phyloP scores from a whole-genome alignment of 2,797 vertebrate species.

The Cetoscarus ocellatus region DNA sequence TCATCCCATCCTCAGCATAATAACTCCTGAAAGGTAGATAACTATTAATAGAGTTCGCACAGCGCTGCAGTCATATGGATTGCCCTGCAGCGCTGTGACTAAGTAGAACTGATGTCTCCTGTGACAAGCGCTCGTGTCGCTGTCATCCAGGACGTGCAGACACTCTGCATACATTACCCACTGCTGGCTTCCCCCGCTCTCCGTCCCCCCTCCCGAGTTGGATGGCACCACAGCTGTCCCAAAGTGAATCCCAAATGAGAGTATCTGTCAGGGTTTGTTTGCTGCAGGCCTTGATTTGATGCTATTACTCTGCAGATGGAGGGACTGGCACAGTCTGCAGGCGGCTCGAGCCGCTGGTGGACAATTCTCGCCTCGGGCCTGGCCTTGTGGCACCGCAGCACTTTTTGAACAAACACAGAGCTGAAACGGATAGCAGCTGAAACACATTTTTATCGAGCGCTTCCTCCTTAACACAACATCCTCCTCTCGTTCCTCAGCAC shows the following conservation, averaged over 20 bases:
- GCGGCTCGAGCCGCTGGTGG: slow-evolving; percentile 68
- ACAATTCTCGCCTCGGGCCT: slow-evolving; percentile 69
- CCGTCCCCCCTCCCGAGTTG: slow-evolving; percentile 54
- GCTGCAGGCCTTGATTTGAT: slow-evolving; percentile 79
- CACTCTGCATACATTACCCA: slow-evolving; percentile 82
- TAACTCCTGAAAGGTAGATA: slow-evolving; percentile 85
- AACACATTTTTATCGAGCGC: slow-evolving; percentile 43
- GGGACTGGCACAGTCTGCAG: slow-evolving; percentile 55
- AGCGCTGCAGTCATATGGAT: slow-evolving; percentile 82
- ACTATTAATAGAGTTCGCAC: slow-evolving; percentile 86
- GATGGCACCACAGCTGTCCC: slow-evolving; percentile 81
- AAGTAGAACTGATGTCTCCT: slow-evolving; percentile 85
- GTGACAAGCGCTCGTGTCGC: slow-evolving; percentile 82
- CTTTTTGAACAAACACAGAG: slow-evolving; percentile 69
- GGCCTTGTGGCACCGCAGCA: slow-evolving; percentile 58
- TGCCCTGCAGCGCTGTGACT: slow-evolving; percentile 81
- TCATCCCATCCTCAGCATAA: slow-evolving; percentile 81
- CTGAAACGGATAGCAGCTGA: slow-evolving; percentile 53
- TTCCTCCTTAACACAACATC: slow-evolving; percentile 55
- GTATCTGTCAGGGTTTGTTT: slow-evolving; percentile 83
- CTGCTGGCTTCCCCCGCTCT: slow-evolving; percentile 66
- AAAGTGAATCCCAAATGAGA: slow-evolving; percentile 83
- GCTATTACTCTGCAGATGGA: slow-evolving; percentile 77
- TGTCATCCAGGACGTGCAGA: slow-evolving; percentile 81
- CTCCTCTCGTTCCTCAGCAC: slow-evolving; percentile 59